Evolutionary conservation across 1,140 invertebrate species (phyloP).

Genomic region (Oncopeltus fasciatus): DNA sequence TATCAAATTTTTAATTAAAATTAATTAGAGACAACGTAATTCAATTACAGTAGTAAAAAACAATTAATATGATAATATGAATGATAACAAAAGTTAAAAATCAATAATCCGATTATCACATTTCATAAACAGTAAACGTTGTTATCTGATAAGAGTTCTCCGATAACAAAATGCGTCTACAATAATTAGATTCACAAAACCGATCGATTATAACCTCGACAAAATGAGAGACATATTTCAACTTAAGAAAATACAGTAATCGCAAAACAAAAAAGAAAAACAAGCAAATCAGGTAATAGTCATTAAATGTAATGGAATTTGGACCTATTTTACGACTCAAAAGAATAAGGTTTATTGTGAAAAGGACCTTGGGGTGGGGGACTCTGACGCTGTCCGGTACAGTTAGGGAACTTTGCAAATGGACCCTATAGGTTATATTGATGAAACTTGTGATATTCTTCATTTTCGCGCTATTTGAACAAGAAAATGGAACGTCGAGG

Average conservation of each 20-base stretch:
- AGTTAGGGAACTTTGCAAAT: slow-evolving; percentile 8
- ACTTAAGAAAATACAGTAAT: background rate
- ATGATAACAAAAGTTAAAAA: too few relatives aligned
- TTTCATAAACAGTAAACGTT: too few relatives aligned
- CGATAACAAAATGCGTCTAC: too few relatives aligned
- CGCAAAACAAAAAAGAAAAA: background rate
- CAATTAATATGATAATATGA: too few relatives aligned
- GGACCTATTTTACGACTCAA: slow-evolving; percentile 8
- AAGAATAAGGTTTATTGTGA: slow-evolving; percentile 4
- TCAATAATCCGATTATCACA: too few relatives aligned
- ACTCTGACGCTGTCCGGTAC: background rate
- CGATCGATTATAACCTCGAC: slow-evolving; percentile 7
- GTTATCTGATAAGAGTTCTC: too few relatives aligned
- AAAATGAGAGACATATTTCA: background rate
- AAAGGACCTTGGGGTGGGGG: slow-evolving; percentile 8
- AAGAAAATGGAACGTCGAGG: background rate
- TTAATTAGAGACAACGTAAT: too few relatives aligned
- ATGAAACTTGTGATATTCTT: background rate
- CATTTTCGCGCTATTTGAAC: background rate
- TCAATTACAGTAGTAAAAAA: too few relatives aligned
- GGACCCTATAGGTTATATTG: background rate
- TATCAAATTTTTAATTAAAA: too few relatives aligned
- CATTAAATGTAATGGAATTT: background rate
- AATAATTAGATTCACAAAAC: too few relatives aligned
- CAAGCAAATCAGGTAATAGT: background rate